These are phyloP conservation scores for Poeciliopsis turneri DNA, from an alignment of 2,797 vertebrate species.

Conservation along the genomic window DNA sequence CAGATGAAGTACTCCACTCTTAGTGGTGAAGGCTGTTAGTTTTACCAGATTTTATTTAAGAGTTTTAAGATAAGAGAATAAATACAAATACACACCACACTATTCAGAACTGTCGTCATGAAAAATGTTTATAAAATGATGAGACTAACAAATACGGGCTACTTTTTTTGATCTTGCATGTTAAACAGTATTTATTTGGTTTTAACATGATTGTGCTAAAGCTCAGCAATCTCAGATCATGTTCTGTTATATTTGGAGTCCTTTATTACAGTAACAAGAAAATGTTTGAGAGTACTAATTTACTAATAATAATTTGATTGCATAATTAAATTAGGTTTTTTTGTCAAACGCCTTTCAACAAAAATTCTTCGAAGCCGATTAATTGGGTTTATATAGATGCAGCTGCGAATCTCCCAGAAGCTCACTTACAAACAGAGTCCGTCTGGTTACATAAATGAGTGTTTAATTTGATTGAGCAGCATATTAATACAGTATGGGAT, in stretches of 20 bases:
- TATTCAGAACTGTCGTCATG: not conserved
- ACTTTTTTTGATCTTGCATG: not conserved
- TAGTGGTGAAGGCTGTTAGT: not conserved
- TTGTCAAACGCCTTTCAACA: not conserved
- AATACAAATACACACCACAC: not conserved
- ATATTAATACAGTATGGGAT: not conserved
- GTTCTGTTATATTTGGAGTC: not conserved
- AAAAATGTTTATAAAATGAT: not conserved
- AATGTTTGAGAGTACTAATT: not conserved
- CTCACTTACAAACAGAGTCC: not conserved
- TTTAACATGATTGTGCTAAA: not conserved
- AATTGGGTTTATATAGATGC: not conserved
- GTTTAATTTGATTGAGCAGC: constrained; percentile 3
- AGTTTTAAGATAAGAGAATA: not conserved
- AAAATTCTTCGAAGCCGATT: not conserved
- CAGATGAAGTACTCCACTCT: not conserved
- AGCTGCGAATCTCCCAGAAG: not conserved
- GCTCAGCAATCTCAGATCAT: not conserved
- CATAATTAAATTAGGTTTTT: not conserved
- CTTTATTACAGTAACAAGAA: not conserved
- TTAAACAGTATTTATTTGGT: not conserved
- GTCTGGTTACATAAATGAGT: not conserved
- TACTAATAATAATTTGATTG: not conserved
- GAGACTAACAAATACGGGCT: not conserved
- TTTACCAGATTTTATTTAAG: not conserved